Evolutionary conservation across 2,888 invertebrate species (phyloP), one percentile per base, ranked within the genome.

Genomic region (Rotaria sp.): DNA sequence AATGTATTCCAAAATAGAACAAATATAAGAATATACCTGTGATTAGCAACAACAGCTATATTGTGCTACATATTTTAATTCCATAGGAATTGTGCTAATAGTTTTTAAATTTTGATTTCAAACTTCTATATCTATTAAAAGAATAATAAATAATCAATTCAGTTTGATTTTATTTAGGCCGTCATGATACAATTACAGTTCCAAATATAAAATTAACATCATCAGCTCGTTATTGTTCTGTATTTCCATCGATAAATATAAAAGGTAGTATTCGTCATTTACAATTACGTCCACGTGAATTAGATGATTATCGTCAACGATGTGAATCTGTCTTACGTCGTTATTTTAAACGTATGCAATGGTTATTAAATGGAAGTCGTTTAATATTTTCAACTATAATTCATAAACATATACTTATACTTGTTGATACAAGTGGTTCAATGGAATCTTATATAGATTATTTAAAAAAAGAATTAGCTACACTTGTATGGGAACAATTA

Each of bases 341-440:
- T 52, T 91, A 91, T 87, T 88, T 91, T 48, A 89, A 90, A 85
- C 88, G 91, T 57, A 88, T 91, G 84, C 90, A 91, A 87, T 91
- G 91, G 91, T 89, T 91, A 10, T 89, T 91, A 18, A 89, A 89
- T 88, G 91, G 91, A n/a, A 87, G 87, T 84, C 84, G 86, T 35
- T 30, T 85, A 13, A 52, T 75, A 48, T 85, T 85, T 84, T 84
- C 91, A 26, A 89, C 90, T 15, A 88, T 91, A 26, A 89, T 90
- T 7, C 91, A 91, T 88, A 89, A 89, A 87, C 89, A 89, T 84
- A 89, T 89, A 87, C 89, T 89, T 45, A 88, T 91, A 52, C 89
- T 91, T 67, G 89, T 91, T 30, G 91, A 91, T 87, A 91, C 90
- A 24, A 91, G 91, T 8, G 91, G 91, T 0, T 91, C 91, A 26